phyloP scores from a whole-genome alignment of 2,888 invertebrate genomes.

The Megalurothrips usitatus region DNA sequence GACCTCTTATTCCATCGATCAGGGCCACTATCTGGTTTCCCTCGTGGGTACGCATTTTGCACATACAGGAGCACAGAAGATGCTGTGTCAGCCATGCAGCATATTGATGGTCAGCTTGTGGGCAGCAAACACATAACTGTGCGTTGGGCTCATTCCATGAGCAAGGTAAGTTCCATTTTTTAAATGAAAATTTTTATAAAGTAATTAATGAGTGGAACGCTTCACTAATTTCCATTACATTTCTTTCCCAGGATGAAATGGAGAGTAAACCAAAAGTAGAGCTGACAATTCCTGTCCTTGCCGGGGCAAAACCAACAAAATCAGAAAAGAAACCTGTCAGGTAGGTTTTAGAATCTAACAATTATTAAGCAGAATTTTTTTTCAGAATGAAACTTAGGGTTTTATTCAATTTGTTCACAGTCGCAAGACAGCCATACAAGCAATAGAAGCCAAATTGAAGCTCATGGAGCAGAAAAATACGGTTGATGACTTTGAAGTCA shows the following conservation, averaged over 20 bases:
- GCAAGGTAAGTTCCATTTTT: constrained; percentile 49
- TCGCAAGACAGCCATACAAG: constrained; percentile 75
- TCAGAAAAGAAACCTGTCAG: constrained; percentile 45
- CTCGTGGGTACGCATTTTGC: constrained; percentile 90
- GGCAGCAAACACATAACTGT: constrained; percentile 73
- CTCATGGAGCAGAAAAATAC: constrained; percentile 58
- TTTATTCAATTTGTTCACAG: constrained; percentile 46
- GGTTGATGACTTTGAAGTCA: constrained; percentile 32
- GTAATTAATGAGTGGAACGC: too few species aligned
- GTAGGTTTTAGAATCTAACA: constrained; percentile 29
- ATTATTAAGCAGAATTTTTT: constrained; percentile 29
- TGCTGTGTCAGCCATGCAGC: constrained; percentile 66
- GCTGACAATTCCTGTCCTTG: constrained; percentile 70
- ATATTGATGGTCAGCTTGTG: constrained; percentile 68
- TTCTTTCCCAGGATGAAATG: constrained; percentile 61
- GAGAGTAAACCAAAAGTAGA: constrained; percentile 66
- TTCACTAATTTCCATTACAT: constrained; percentile 32
- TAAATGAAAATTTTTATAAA: too few species aligned
- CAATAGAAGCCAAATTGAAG: constrained; percentile 82
- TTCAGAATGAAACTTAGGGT: constrained; percentile 19
- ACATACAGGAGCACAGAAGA: constrained; percentile 67
- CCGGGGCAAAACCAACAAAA: constrained; percentile 54
- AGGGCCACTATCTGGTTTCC: constrained; percentile 82
- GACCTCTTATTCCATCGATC: constrained; percentile 91
- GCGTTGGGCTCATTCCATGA: constrained; percentile 73